Conservation (phyloP, 2,797 vertebrate species). For the Phaenicophaeus curvirostris region DNA sequence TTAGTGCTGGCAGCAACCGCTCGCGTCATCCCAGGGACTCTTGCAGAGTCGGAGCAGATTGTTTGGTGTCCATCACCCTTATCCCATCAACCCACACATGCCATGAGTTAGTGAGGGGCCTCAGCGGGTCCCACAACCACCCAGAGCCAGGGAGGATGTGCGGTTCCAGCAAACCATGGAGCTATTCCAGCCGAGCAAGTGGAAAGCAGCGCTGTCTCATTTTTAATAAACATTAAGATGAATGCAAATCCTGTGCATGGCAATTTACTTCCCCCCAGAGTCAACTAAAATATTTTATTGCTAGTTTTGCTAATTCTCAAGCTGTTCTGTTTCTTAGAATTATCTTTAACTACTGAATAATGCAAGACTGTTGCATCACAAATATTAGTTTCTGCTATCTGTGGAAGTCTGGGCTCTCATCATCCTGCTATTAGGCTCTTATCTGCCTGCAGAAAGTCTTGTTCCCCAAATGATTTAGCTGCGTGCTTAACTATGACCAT, state of each 20-base stretch:
- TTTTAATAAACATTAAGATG: slow-evolving; percentile 44
- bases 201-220: not conserved
- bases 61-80: not conserved
- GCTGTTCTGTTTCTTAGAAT: slow-evolving; percentile 56
- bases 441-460: slow-evolving; percentile 43
- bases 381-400: slow-evolving; percentile 57
- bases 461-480: slow-evolving; percentile 12
- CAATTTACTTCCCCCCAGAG: slow-evolving; percentile 48
- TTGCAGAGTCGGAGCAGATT: fast-evolving
- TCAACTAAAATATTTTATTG: slow-evolving; percentile 60
- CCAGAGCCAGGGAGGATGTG: not conserved
- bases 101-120: not conserved
- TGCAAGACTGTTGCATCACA: slow-evolving; percentile 54
- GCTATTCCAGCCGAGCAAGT: fast-evolving
- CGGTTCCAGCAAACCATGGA: fast-evolving
- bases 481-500: not conserved
- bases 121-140: not conserved
- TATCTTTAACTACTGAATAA: slow-evolving; percentile 65
- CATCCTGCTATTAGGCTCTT: not conserved
- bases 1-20: fast-evolving
- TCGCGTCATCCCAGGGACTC: fast-evolving
- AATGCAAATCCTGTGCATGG: slow-evolving; percentile 51
- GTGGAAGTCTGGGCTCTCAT: slow-evolving; percentile 39
- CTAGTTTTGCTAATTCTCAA: slow-evolving; percentile 66
- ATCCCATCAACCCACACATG: fast-evolving